These are phyloP conservation scores for Enteromius mattozi DNA, from an alignment of 2,797 vertebrate genomes.

Conservation along the genomic window DNA sequence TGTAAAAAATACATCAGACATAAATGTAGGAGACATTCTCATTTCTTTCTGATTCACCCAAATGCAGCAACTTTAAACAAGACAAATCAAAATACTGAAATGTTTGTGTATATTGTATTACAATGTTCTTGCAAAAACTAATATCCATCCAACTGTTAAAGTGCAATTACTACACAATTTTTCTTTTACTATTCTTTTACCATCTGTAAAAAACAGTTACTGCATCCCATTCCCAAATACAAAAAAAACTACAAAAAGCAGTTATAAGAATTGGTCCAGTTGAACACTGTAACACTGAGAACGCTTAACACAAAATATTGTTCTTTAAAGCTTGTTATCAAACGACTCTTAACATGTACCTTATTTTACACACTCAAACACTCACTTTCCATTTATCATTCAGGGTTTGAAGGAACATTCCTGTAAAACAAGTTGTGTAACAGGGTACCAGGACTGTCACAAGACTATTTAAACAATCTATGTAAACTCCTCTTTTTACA, in stretches of 20 bases:
- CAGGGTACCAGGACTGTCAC: conserved; percentile 14
- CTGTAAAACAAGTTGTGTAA: conserved; percentile 40
- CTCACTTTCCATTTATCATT: not conserved
- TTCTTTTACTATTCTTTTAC: too few species aligned
- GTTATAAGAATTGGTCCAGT: conserved; percentile 8
- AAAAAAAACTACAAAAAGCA: conserved; percentile 15
- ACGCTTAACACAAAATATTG: conserved; percentile 1
- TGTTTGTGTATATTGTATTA: not conserved
- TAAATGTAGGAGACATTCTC: conserved; percentile 14
- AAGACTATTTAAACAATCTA: conserved; percentile 11
- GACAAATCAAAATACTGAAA: conserved; percentile 32
- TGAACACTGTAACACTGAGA: conserved; percentile 39
- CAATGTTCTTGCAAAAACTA: conserved; percentile 6
- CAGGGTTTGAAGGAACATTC: conserved; percentile 10
- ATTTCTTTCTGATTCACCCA: not conserved
- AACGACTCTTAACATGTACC: conserved; percentile 12
- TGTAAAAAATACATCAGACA: conserved; percentile 44
- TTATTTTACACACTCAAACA: conserved; percentile 29
- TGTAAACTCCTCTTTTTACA: conserved; percentile 38
- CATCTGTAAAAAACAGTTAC: conserved; percentile 37
- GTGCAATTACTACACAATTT: conserved; percentile 56
- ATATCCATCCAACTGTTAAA: conserved; percentile 46
- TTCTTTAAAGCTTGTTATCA: conserved; percentile 26
- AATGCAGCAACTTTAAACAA: not conserved
- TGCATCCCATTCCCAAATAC: conserved; percentile 17